A percentile compares a stretch with the other conserved stretches of the same genome.
These are phyloP conservation scores for Alitta virens DNA, from an alignment of 2,888 invertebrate species.

Conservation along the genomic window DNA sequence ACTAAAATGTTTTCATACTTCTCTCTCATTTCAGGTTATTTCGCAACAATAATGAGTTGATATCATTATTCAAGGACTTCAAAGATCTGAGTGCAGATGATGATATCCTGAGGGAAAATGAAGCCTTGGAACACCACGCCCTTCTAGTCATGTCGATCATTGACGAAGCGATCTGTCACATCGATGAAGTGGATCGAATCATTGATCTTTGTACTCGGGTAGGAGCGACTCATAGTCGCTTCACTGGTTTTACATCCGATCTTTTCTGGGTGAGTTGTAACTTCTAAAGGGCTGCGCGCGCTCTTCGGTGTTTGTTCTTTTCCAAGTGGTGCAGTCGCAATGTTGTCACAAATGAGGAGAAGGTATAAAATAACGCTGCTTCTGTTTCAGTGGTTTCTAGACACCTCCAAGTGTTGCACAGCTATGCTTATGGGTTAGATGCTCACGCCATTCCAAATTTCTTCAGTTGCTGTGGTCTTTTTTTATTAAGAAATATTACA, in stretches of 20 bases:
- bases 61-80: constrained; percentile 65
- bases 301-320: no score
- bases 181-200: constrained; percentile 15
- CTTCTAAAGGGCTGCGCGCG: no score
- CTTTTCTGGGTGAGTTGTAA: no score
- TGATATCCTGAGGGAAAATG: constrained; percentile 76
- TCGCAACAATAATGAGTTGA: constrained; percentile 77
- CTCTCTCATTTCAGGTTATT: constrained; percentile 70
- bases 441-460: no score
- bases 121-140: constrained; percentile 82
- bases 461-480: no score
- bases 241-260: constrained; percentile 5
- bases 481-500: no score
- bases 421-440: no score
- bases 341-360: no score
- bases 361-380: no score
- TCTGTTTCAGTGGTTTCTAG: no score
- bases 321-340: no score
- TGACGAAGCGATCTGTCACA: constrained; percentile 9
- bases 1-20: background rate
- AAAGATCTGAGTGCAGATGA: constrained; percentile 68
- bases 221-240: background rate
- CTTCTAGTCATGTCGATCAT: constrained; percentile 61
- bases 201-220: background rate
- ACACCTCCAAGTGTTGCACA: no score